Conservation (phyloP, 1,140 invertebrate species). For the Ostrea denselamellosa region DNA sequence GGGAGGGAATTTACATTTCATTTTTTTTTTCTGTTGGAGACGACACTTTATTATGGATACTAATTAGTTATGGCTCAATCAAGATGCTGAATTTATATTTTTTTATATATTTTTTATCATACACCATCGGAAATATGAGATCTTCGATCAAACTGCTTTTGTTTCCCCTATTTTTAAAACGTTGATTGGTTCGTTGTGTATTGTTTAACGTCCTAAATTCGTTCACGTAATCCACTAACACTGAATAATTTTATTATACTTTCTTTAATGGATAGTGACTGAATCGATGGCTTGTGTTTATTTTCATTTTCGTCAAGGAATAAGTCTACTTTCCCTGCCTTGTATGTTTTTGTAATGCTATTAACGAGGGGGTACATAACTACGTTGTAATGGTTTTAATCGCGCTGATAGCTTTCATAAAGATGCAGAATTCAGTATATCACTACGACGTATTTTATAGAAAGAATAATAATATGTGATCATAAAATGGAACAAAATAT, state of each 20-base stretch:
- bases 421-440: too few relatives aligned
- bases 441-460: too few relatives aligned
- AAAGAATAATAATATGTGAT: too few relatives aligned
- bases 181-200: too few relatives aligned
- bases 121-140: background rate
- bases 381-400: too few relatives aligned
- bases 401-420: too few relatives aligned
- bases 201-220: background rate
- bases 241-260: background rate
- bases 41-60: background rate
- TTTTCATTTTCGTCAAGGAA: background rate
- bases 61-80: background rate
- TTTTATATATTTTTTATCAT: background rate
- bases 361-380: too few relatives aligned
- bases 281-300: background rate
- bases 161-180: background rate
- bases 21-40: background rate
- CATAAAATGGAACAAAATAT: too few relatives aligned
- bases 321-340: too few relatives aligned
- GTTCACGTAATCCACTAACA: background rate
- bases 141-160: background rate
- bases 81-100: background rate
- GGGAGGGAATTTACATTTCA: background rate
- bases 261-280: background rate
- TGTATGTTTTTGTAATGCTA: too few relatives aligned